Evolutionary conservation across 2,797 vertebrate species (phyloP), one percentile per base, ranked within the genome.

Genomic region (Mormyrus proboscirostris): DNA sequence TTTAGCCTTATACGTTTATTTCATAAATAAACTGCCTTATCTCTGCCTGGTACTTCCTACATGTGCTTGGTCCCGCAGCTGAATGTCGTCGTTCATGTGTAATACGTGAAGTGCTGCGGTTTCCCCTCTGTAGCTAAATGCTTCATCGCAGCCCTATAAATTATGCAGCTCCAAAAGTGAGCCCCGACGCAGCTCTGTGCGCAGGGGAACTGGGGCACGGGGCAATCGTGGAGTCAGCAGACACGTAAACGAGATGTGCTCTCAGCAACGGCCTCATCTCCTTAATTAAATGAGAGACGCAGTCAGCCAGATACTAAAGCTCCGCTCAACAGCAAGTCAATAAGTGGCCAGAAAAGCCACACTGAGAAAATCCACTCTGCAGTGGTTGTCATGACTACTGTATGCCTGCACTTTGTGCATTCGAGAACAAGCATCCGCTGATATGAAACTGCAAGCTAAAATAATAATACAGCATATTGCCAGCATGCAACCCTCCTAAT

Each of bases 361-460:
- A n/a, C n/a, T 47, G 79, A 49, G 79, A 22, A 83, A 83, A 49
- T 83, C 79, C 79, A 83, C 44, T 83, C 79, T 47, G 79, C 44
- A 9, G n/a, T 10, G 6, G n/a, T 83, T 0, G 16, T 83, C 79
- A 49, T 83, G 38, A n/a, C 44, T 83, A 47, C 79, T 49, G 44
- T 38, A 49, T 49, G 38, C 41, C 19, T 9, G 76, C 7, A 0
- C 76, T 1, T 29, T 14, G 7, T 9, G 4, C 44, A 49, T 49
- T 83, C 38, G 3, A 47, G 6, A 49, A n/a, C 38, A 19, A 49
- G 41, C 73, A 44, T 29, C 25, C 25, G 9, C 62, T 29, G 38
- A 49, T 83, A 83, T 49, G 6, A 83, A 83, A 19, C 47, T 22
- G 79, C 7, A 49, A 41, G 8, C 38, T 49, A 49, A n/a, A n/a